Base-by-base conservation (phyloP, 2,797 vertebrate species). In the Darevskia nairensis region DNA sequence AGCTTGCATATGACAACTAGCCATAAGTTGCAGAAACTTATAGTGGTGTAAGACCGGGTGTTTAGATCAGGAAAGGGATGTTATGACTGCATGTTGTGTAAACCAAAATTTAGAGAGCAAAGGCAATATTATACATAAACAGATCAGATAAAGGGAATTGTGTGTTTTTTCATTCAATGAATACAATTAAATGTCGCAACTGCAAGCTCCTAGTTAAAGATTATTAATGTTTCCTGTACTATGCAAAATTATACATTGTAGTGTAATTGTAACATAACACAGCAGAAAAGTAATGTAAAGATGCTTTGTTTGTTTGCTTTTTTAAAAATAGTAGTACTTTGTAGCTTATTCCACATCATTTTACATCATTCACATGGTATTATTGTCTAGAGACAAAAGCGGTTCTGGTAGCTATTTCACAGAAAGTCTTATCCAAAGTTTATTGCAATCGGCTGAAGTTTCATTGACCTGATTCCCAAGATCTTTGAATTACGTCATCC, bases 281-380 rank as follows among this genome's bases (percentile, higher is more conserved):
- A 84, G 0, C 59, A 55, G 23, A 32, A 80, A 80, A 32, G 15
- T 61, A 81, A 9, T 7, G 6, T 32, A 44, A 78, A 25, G 4
- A 78, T 71, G 32, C 8, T 86, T 78, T 25, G 41, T 6, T 41
- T 41, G 41, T 44, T 44, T 44, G 41, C 0, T 46, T 50, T 50
- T 50, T 50, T 50, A 1, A 50, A 50, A 55, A 55, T 15, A 50
- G 1, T 15, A 55, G 50, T 55, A 9, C 10, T 23, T 10, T 46
- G 50, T 25, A 86, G 35, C n/a, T 4, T 39, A 21, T 86, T 91
- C 87, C 1, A 23, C 32, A 78, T 83, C 80, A 9, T 21, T 35
- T 39, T 88, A 69, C 6, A 87, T 59, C 92, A 72, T 85, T 15
- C 89, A 64, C 66, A 29, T 39, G 88, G 7, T 29, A 88, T 82